Conservation (phyloP, 2,113 vertebrate species). For the Cyanoliseus patagonus region DNA sequence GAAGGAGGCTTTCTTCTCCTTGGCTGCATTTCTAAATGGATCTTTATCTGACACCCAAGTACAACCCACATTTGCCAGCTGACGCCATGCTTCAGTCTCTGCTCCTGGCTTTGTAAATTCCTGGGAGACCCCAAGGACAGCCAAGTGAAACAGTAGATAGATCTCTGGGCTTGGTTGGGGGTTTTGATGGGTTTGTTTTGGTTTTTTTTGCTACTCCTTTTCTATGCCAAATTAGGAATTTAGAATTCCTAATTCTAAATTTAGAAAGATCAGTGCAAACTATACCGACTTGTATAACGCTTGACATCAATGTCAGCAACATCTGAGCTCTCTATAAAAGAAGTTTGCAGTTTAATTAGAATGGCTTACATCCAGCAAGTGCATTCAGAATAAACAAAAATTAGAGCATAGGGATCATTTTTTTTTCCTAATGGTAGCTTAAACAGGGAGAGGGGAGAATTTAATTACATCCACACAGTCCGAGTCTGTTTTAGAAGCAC, state of each 20-base stretch:
- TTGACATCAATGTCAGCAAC: slow-evolving; percentile 66
- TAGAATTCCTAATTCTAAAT: background rate
- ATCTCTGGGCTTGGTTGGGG: background rate
- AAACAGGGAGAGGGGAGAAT: background rate
- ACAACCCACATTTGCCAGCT: slow-evolving; percentile 32
- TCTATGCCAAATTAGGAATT: background rate
- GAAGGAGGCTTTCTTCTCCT: background rate
- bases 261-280: slow-evolving; percentile 19
- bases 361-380: slow-evolving; percentile 67
- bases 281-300: background rate
- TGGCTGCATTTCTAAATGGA: background rate
- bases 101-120: background rate
- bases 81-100: background rate
- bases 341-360: slow-evolving; percentile 68
- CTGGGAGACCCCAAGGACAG: background rate
- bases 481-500: background rate
- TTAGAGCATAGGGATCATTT: slow-evolving; percentile 29
- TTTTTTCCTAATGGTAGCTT: slow-evolving; percentile 1
- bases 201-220: background rate
- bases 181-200: background rate
- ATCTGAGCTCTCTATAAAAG: slow-evolving; percentile 47
- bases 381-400: slow-evolving; percentile 69
- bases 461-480: background rate
- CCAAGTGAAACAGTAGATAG: background rate
- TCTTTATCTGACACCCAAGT: background rate